These are phyloP conservation scores for Enteromius fasciolatus DNA, from an alignment of 2,797 vertebrate genomes.

Conservation along the genomic window DNA sequence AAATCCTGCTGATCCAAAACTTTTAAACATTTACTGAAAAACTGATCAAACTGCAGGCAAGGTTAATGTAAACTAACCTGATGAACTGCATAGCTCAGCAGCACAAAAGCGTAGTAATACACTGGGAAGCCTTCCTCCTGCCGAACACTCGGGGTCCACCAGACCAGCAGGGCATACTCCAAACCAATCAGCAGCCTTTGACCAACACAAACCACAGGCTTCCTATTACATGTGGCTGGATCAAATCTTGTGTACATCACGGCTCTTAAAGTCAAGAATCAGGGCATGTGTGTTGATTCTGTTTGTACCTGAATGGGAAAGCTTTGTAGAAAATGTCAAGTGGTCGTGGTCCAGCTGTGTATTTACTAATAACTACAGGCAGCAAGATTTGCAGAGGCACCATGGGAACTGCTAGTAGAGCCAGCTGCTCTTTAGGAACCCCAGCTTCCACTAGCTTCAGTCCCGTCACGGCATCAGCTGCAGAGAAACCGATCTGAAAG, in stretches of 20 bases:
- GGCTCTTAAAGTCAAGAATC: not conserved
- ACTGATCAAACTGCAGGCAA: not conserved
- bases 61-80: slow-evolving; percentile 81
- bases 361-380: slow-evolving; percentile 95
- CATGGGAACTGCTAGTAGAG: slow-evolving; percentile 95
- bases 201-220: slow-evolving; percentile 13
- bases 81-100: slow-evolving; percentile 92
- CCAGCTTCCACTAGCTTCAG: slow-evolving; percentile 95
- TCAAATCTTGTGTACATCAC: not conserved
- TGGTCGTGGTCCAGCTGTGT: slow-evolving; percentile 93
- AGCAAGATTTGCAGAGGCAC: slow-evolving; percentile 95
- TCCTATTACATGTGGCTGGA: not conserved
- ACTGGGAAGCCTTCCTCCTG: slow-evolving; percentile 88
- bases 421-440: slow-evolving; percentile 94
- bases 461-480: slow-evolving; percentile 94
- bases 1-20: not conserved
- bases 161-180: slow-evolving; percentile 89
- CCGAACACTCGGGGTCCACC: slow-evolving; percentile 92
- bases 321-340: slow-evolving; percentile 94
- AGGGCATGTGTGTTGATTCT: not conserved
- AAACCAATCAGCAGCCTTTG: slow-evolving; percentile 90
- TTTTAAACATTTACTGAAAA: not conserved
- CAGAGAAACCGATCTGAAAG: slow-evolving; percentile 91
- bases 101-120: slow-evolving; percentile 87
- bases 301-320: slow-evolving; percentile 90